Percentiles rank a stretch among this genome's conserved stretches.
Evolutionary conservation across 2,113 vertebrate species (phyloP).

Genomic region (Tauraco erythrolophus): DNA sequence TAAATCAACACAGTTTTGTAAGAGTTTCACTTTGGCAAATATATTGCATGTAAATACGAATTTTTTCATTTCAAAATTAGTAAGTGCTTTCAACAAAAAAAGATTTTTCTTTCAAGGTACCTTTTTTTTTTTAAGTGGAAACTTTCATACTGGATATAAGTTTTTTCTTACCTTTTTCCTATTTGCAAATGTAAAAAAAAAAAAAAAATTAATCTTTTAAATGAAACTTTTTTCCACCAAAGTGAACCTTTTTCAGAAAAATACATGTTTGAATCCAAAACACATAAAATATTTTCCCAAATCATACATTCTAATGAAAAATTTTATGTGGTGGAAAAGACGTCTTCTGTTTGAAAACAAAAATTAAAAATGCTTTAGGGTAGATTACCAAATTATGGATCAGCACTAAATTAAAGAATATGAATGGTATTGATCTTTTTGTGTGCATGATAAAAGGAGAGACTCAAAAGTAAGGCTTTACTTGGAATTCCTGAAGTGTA

Average conservation of each 20-base stretch:
- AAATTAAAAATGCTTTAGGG: not conserved
- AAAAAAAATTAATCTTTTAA: not conserved
- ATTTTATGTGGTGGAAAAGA: not conserved
- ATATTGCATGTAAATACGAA: not conserved
- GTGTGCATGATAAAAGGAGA: not conserved
- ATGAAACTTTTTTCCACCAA: not conserved
- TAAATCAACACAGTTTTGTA: not conserved
- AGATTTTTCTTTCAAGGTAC: not conserved
- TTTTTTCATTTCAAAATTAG: not conserved
- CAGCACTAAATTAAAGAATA: not conserved
- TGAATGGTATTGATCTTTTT: not conserved
- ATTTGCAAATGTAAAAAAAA: not conserved
- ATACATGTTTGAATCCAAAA: not conserved
- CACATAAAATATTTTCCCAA: not conserved
- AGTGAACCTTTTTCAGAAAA: not conserved
- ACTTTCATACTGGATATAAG: not conserved
- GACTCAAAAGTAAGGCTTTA: not conserved
- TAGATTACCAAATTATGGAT: not conserved
- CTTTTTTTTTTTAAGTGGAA: not conserved
- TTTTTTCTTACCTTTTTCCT: not conserved
- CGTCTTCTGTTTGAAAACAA: not conserved
- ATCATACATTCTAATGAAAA: not conserved
- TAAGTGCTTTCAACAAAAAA: not conserved
- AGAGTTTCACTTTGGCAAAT: not conserved
- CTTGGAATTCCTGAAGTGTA: not conserved